A percentile compares a stretch with the other conserved stretches of the same genome.
Conservation (phyloP, 2,888 invertebrate species). For the Copidosoma aretas region DNA sequence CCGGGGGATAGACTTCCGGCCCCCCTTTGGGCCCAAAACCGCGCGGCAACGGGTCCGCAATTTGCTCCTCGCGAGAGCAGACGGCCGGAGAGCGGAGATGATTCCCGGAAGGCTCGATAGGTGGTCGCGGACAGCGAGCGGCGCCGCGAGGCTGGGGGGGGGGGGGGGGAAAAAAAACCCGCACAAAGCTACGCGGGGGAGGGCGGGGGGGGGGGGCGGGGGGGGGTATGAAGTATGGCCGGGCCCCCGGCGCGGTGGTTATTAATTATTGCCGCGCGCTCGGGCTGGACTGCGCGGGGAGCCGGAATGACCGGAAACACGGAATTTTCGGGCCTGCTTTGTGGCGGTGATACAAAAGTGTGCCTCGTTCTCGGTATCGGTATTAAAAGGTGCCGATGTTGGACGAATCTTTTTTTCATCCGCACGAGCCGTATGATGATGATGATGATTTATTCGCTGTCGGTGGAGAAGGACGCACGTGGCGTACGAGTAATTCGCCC, state of each 20-base stretch:
- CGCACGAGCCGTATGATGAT: neutral
- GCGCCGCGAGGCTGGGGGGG: neutral
- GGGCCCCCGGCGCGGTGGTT: conserved; percentile 12
- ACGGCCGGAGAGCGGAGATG: neutral
- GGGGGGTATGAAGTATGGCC: conserved; percentile 29
- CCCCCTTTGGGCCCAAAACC: too few species aligned
- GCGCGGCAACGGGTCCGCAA: too few species aligned
- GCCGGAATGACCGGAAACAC: conserved; percentile 27
- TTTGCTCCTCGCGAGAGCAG: too few species aligned
- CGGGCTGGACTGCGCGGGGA: neutral
- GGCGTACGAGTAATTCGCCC: too few species aligned
- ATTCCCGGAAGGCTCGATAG: neutral
- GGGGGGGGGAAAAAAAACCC: neutral
- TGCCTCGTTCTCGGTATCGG: conserved; percentile 16
- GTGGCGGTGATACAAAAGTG: neutral
- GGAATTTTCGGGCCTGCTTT: neutral
- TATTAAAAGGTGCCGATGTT: neutral
- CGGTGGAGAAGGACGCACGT: conserved; percentile 27
- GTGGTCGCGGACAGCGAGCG: neutral
- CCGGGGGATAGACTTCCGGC: too few species aligned
- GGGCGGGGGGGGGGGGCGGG: neutral
- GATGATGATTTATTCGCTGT: conserved; percentile 14
- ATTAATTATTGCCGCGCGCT: conserved; percentile 33
- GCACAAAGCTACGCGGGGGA: neutral
- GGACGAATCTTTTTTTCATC: neutral